Conservation (phyloP, 2,113 vertebrate species). For the Poicephalus gulielmi region DNA sequence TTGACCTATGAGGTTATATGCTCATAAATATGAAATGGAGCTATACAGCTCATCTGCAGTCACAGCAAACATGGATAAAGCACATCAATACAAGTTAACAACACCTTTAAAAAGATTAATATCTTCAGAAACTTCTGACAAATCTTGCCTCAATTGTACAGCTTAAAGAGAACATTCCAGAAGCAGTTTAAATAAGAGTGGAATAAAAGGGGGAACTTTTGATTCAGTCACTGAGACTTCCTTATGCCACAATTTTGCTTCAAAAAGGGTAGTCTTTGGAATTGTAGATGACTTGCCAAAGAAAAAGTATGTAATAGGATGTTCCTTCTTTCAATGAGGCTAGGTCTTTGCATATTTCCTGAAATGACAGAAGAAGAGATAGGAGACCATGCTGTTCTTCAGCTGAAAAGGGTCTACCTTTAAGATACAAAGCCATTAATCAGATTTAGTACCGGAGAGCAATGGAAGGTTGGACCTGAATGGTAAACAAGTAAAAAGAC, state of each 20-base stretch:
- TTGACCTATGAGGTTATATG: neutral
- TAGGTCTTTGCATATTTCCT: neutral
- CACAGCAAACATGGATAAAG: neutral
- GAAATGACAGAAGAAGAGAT: neutral
- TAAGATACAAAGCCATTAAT: neutral
- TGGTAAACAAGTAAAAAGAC: neutral
- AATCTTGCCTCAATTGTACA: neutral
- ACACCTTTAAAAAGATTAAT: neutral
- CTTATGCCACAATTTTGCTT: neutral
- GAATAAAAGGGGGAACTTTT: neutral
- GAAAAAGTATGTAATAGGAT: neutral
- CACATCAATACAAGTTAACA: neutral
- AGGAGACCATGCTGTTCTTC: neutral
- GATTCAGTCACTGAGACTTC: neutral
- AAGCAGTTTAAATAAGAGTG: neutral
- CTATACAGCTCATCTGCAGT: neutral
- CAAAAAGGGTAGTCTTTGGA: neutral
- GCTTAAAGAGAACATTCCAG: neutral
- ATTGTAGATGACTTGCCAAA: neutral
- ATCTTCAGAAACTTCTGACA: neutral
- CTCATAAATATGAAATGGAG: neutral
- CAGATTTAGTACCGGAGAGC: neutral
- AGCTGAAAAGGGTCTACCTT: neutral
- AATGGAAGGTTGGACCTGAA: neutral
- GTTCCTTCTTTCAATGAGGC: neutral